phyloP scores from a whole-genome alignment of 92 coral and sea anemone genomes.

The Parazoanthus atlanticus region DNA sequence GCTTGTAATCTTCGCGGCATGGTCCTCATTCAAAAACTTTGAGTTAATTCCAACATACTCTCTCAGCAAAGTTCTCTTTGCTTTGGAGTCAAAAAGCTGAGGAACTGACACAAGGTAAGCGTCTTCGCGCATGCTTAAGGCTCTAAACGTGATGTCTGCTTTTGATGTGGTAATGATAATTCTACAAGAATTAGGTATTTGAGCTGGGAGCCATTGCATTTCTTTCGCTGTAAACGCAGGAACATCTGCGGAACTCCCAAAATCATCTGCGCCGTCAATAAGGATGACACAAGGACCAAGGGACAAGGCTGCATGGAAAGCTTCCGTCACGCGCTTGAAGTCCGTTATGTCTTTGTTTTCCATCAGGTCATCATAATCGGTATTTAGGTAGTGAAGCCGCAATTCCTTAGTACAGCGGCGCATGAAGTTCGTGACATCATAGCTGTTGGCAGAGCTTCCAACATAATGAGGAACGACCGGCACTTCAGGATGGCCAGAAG shows the following conservation, averaged over 20 bases:
- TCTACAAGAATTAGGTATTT: constrained; percentile 81
- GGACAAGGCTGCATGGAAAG: constrained; percentile 86
- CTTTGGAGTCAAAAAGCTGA: constrained; percentile 63
- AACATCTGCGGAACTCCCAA: constrained; percentile 76
- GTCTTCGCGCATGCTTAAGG: constrained; percentile 73
- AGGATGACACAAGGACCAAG: constrained; percentile 88
- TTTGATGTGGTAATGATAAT: constrained; percentile 84
- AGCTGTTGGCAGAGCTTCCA: constrained; percentile 79
- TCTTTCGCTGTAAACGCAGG: constrained; percentile 84
- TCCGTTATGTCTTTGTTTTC: constrained; percentile 72
- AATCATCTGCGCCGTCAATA: constrained; percentile 82
- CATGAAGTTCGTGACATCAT: constrained; percentile 88
- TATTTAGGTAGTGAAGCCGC: constrained; percentile 81
- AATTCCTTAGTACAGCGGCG: constrained; percentile 93
- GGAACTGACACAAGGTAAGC: constrained; percentile 77
- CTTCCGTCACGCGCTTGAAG: constrained; percentile 75
- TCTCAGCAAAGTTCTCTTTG: constrained; percentile 71
- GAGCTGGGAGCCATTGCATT: constrained; percentile 85
- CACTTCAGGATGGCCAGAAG: constrained; percentile 67
- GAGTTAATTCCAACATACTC: constrained; percentile 80
- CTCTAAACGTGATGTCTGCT: constrained; percentile 81
- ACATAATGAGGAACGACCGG: constrained; percentile 87
- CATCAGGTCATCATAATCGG: constrained; percentile 53
- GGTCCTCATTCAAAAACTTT: constrained; percentile 67
- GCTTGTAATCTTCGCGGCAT: constrained; percentile 63